Evolutionary conservation across 2,888 invertebrate genomes (phyloP), one percentile per base, ranked within the genome.

Genomic region (Nymphalis c-album): DNA sequence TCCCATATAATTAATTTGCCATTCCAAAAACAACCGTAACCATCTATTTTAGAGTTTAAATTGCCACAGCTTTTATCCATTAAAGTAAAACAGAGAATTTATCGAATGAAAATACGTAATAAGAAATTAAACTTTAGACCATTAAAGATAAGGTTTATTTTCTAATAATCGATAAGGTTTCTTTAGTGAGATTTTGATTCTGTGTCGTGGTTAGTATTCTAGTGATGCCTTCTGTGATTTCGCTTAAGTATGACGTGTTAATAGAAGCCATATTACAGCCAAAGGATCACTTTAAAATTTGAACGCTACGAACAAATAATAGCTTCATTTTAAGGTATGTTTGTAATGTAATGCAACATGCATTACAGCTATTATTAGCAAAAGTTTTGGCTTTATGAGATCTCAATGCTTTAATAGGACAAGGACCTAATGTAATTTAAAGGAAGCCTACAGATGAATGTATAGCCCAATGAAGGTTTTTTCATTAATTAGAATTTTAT

Each of bases 211-310:
- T 60, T 61, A 65, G 47, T 31, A 31, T 4, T 60, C 26, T 10
- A 31, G 48, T n/a, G 53, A 55, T 55, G 31, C 17, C 31, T 55
- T 26, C 17, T 26, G 26, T 26, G 53, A 17, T 60, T 60, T 20
- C 26, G 60, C 53, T 64, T 59, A 40, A 59, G 26, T 59, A 64
- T 63, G 63, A 60, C 63, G 70, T 65, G 65, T 63, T 70, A 68
- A 68, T 64, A 53, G 45, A 48, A 31, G 26, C 20, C 5, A 22
- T 40, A n/a, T 22, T 22, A 17, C 53, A 26, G n/a, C 31, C n/a
- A 26, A 50, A 20, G 18, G 50, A 18, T 50, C 18, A 8, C 20
- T 50, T 50, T 53, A 31, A 53, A 53, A 53, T 26, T 26, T 5
- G 1, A 2, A 2, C 26, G 3, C 26, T 26, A 31, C 26, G 26